A percentile compares a stretch with the other conserved stretches of the same genome.
Evolutionary conservation across 1,140 invertebrate genomes (phyloP).

Genomic region (Olivierus martensii): DNA sequence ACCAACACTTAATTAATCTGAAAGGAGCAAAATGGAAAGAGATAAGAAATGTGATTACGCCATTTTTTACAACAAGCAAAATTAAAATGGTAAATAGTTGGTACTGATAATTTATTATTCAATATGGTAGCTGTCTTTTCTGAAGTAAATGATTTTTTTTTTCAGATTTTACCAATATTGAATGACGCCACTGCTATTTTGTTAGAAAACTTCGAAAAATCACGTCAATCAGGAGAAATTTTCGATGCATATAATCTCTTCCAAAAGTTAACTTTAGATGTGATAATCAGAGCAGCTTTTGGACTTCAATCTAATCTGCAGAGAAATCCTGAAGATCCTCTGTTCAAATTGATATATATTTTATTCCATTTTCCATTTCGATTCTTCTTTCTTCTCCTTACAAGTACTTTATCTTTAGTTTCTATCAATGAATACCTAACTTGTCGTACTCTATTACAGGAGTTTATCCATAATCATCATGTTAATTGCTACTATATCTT

Average conservation of each 20-base stretch:
- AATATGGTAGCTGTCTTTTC: too few species aligned
- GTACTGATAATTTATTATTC: too few species aligned
- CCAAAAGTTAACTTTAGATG: constrained; percentile 35
- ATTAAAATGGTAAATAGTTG: constrained; percentile 29
- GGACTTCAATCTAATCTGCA: constrained; percentile 24
- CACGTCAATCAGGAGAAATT: constrained; percentile 9
- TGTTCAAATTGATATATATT: constrained; percentile 9
- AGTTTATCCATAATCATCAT: too few species aligned
- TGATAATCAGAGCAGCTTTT: constrained; percentile 36
- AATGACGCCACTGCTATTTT: constrained; percentile 23
- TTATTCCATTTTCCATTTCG: constrained; percentile 8
- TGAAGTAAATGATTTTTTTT: too few species aligned
- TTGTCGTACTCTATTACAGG: too few species aligned
- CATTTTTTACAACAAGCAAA: constrained; percentile 37
- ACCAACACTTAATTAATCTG: background rate
- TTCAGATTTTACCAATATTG: constrained; percentile 26
- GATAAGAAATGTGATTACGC: constrained; percentile 35
- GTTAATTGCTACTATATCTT: too few species aligned
- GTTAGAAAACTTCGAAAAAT: constrained; percentile 19
- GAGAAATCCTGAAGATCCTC: constrained; percentile 5
- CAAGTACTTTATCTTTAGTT: too few species aligned
- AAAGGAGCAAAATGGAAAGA: constrained; percentile 34
- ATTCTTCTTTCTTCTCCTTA: background rate
- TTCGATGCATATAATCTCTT: constrained; percentile 27
- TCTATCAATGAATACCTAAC: too few species aligned